Evolutionary conservation across 2,113 vertebrate genomes (phyloP).

Genomic region (Galeopterus variegatus): DNA sequence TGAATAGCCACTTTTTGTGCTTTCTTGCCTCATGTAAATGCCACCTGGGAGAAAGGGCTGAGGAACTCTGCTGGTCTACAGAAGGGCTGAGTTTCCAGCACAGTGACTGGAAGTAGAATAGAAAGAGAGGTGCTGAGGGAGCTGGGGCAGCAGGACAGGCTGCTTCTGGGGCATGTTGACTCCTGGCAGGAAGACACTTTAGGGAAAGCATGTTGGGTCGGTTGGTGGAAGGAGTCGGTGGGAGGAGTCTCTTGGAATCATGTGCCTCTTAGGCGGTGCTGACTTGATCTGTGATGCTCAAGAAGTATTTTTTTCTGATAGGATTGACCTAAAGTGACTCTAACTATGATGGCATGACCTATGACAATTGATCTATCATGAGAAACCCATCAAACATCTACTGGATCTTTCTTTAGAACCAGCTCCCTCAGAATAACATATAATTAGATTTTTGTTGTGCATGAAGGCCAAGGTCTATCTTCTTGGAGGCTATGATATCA

Average conservation of each 20-base stretch:
- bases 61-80: neutral
- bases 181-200: neutral
- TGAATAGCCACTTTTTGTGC: neutral
- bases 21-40: neutral
- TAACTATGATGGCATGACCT: neutral
- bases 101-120: neutral
- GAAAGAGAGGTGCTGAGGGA: neutral
- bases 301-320: neutral
- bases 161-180: neutral
- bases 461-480: neutral
- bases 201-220: neutral
- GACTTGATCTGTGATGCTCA: neutral
- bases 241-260: neutral
- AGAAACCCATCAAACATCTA: neutral
- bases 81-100: neutral
- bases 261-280: neutral
- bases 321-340: neutral
- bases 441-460: neutral
- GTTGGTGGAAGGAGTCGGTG: neutral
- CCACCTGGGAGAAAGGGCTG: neutral
- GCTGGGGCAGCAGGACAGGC: accelerated
- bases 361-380: neutral
- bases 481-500: neutral
- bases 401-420: slow-evolving; percentile 24
- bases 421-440: slow-evolving; percentile 14